These are phyloP conservation scores for Drosophila colorata DNA, from an alignment of 2,888 invertebrate genomes.

Conservation along the genomic window DNA sequence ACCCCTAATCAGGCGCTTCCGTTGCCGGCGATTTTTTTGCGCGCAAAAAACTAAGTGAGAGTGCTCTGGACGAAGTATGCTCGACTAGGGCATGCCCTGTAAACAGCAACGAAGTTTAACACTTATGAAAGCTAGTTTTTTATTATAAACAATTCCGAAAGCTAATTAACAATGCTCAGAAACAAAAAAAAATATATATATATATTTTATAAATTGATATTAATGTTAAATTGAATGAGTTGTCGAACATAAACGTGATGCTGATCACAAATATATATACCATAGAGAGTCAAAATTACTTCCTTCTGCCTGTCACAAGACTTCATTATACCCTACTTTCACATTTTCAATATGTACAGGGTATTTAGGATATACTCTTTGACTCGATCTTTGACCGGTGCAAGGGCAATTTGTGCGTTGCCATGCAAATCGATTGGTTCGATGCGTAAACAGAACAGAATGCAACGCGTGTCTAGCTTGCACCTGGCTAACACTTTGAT, in stretches of 20 bases:
- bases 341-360: background rate
- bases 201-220: too few species aligned
- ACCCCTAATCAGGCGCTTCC: slow-evolving; percentile 72
- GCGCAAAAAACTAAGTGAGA: background rate
- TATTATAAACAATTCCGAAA: too few species aligned
- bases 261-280: too few species aligned
- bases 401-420: slow-evolving; percentile 56
- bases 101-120: too few species aligned
- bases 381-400: slow-evolving; percentile 31
- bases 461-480: slow-evolving; percentile 37
- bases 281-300: too few species aligned
- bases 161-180: too few species aligned
- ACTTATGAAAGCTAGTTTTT: too few species aligned
- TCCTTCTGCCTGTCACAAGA: too few species aligned
- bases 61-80: background rate
- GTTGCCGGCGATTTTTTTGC: slow-evolving; percentile 31
- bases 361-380: slow-evolving; percentile 6
- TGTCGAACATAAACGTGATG: too few species aligned
- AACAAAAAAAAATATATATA: too few species aligned
- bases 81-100: background rate
- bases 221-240: too few species aligned
- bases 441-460: slow-evolving; percentile 6
- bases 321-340: background rate
- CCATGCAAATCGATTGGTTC: slow-evolving; percentile 68
- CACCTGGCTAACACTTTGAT: slow-evolving; percentile 44